Percentiles rank a stretch among this genome's conserved stretches.
These are phyloP conservation scores for Poeciliopsis retropinna DNA, from an alignment of 2,113 vertebrate genomes.

Conservation along the genomic window DNA sequence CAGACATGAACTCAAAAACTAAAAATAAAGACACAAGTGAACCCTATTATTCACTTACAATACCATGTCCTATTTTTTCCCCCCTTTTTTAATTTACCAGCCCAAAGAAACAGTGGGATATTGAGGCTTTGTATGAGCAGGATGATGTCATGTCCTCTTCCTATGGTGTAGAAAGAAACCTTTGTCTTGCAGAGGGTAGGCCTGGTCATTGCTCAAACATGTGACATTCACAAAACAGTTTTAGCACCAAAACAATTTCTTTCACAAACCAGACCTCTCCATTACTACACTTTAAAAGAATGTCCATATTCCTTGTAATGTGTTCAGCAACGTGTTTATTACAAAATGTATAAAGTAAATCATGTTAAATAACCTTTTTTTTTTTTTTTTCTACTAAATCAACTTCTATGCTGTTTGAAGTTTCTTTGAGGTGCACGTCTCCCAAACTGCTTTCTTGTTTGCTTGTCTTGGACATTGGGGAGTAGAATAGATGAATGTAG, in stretches of 20 bases:
- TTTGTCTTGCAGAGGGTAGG: slow-evolving; percentile 71
- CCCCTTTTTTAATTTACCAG: slow-evolving; percentile 30
- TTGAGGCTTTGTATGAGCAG: slow-evolving; percentile 67
- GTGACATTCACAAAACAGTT: slow-evolving; percentile 68
- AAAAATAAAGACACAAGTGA: slow-evolving; percentile 34
- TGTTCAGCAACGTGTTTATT: slow-evolving; percentile 1
- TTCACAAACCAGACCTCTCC: slow-evolving; percentile 21
- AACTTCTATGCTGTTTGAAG: not conserved
- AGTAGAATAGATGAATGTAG: not conserved
- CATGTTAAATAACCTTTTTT: not conserved
- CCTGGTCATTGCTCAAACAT: slow-evolving; percentile 62
- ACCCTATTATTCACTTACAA: slow-evolving; percentile 49
- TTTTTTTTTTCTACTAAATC: not conserved
- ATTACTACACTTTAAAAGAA: not conserved
- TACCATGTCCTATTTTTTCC: slow-evolving; percentile 38
- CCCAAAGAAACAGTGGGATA: slow-evolving; percentile 62
- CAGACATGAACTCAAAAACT: slow-evolving; percentile 9
- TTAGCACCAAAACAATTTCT: slow-evolving; percentile 50
- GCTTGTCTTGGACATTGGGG: not conserved
- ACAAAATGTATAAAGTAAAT: not conserved
- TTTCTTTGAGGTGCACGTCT: slow-evolving; percentile 4
- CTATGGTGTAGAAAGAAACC: slow-evolving; percentile 77
- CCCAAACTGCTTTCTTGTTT: not conserved
- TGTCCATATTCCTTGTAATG: not conserved
- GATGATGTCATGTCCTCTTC: slow-evolving; percentile 81